phyloP scores from a whole-genome alignment of 2,797 vertebrate species.

The Discoglossus pictus region DNA sequence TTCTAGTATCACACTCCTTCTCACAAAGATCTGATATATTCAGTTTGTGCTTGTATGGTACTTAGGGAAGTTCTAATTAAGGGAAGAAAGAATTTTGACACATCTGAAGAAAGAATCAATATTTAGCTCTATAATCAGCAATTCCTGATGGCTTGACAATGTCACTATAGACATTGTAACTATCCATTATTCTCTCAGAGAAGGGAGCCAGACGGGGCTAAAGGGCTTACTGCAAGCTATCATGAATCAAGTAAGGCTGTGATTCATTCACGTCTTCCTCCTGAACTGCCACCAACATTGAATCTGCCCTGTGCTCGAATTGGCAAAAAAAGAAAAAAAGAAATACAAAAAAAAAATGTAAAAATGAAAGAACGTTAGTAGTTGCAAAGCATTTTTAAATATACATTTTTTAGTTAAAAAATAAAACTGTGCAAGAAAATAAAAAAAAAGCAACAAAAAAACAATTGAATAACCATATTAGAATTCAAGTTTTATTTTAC shows the following conservation, averaged over 20 bases:
- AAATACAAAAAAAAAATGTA: too few relatives aligned
- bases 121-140: conserved; percentile 98
- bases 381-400: too few relatives aligned
- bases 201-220: conserved; percentile 75
- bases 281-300: conserved; percentile 68
- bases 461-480: too few relatives aligned
- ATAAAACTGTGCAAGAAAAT: too few relatives aligned
- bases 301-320: conserved; percentile 43
- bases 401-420: too few relatives aligned
- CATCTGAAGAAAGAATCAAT: conserved; percentile 98
- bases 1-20: conserved; percentile 77
- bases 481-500: too few relatives aligned
- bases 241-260: conserved; percentile 88
- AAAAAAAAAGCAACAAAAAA: too few relatives aligned
- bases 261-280: conserved; percentile 74
- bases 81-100: conserved; percentile 97
- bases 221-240: conserved; percentile 75
- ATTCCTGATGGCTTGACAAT: conserved; percentile 91
- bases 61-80: conserved; percentile 98
- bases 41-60: conserved; percentile 88
- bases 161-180: conserved; percentile 82
- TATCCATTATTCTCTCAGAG: conserved; percentile 84
- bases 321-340: conserved; percentile 7
- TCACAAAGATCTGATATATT: conserved; percentile 90
- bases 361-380: too few relatives aligned